phyloP scores from a whole-genome alignment of 37 sponge, comb jelly and placozoan species.

The Axinella damicornis region DNA sequence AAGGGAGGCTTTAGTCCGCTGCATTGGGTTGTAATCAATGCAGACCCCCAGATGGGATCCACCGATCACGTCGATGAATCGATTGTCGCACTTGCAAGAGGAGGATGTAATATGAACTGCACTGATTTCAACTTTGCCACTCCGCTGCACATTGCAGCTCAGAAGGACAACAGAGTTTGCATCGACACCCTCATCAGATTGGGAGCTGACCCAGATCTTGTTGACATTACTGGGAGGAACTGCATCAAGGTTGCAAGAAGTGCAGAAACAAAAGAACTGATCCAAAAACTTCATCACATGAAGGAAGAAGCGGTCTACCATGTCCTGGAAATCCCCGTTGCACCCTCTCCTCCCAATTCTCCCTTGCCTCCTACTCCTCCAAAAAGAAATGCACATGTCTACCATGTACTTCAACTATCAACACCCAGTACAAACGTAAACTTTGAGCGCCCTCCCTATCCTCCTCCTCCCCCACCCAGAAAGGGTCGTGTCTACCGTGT shows the following conservation, averaged over 20 bases:
- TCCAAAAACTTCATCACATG: slow-evolving; percentile 5
- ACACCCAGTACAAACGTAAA: too few species aligned
- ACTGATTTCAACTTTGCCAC: slow-evolving; percentile 72
- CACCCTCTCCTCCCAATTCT: neutral
- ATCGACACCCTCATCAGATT: slow-evolving; percentile 58
- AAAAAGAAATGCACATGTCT: too few species aligned
- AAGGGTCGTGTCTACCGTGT: too few species aligned
- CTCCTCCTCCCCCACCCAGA: too few species aligned
- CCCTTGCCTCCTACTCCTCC: neutral
- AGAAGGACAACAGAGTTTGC: slow-evolving; percentile 43
- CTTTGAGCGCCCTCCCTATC: too few species aligned
- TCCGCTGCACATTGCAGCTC: slow-evolving; percentile 74
- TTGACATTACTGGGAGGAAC: slow-evolving; percentile 55
- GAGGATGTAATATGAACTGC: slow-evolving; percentile 54
- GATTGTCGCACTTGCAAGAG: slow-evolving; percentile 39
- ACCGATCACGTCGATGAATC: slow-evolving; percentile 51
- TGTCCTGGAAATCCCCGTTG: slow-evolving; percentile 19
- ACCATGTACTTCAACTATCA: too few species aligned
- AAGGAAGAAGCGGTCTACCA: slow-evolving; percentile 39
- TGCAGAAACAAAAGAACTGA: slow-evolving; percentile 32
- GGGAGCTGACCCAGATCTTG: slow-evolving; percentile 62
- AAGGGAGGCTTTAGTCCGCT: slow-evolving; percentile 74
- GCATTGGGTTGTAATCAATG: slow-evolving; percentile 74
- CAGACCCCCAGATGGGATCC: slow-evolving; percentile 26
- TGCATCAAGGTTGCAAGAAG: slow-evolving; percentile 49